These are phyloP conservation scores for Acanthosoma haemorrhoidale DNA, from an alignment of 2,888 invertebrate species.

Conservation along the genomic window DNA sequence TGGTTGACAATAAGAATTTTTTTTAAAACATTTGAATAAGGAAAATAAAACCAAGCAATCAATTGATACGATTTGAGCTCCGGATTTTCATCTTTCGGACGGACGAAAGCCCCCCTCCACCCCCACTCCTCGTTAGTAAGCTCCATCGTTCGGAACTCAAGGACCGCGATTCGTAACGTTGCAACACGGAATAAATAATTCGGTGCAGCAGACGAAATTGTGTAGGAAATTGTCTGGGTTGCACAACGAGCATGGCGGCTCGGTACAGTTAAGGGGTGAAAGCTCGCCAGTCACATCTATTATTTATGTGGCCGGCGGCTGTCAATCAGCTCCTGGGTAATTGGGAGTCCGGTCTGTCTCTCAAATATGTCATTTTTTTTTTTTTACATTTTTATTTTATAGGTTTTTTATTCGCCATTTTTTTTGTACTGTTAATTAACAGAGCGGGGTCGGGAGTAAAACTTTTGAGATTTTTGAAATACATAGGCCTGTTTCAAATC, in stretches of 20 bases:
- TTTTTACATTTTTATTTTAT: not conserved
- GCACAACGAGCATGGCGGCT: not conserved
- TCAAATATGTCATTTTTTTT: not conserved
- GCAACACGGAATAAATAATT: not conserved
- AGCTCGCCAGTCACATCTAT: constrained; percentile 4
- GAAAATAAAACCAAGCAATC: no score
- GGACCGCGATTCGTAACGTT: no score
- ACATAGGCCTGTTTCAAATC: not conserved
- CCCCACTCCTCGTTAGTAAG: no score
- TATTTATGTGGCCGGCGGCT: not conserved
- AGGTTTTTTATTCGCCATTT: not conserved
- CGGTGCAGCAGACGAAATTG: not conserved
- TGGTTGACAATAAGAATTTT: no score
- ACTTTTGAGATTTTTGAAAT: not conserved
- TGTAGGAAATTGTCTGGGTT: not conserved
- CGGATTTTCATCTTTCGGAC: no score
- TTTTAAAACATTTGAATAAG: no score
- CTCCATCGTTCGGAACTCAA: no score
- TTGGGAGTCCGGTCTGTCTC: not conserved
- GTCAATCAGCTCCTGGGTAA: not conserved
- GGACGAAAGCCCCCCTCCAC: no score
- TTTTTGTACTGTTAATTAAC: not conserved
- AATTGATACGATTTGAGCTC: no score
- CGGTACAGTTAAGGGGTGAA: constrained; percentile 9
- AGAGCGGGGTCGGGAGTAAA: not conserved